Percentiles rank a stretch among this genome's conserved stretches.
Evolutionary conservation across 2,113 vertebrate species (phyloP).

Genomic region (Eclectus roratus): DNA sequence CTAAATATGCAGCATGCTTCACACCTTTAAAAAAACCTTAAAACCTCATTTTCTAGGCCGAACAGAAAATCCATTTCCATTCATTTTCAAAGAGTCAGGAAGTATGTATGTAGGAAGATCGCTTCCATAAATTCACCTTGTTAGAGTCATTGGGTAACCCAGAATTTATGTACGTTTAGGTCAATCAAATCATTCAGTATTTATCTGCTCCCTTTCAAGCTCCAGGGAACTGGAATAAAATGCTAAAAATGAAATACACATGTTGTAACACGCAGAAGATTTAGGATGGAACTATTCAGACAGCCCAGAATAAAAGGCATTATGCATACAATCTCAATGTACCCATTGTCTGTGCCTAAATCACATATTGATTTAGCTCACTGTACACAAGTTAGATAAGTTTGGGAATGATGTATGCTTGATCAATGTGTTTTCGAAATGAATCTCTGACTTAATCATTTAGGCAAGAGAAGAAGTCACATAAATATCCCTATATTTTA

Average conservation of each 20-base stretch:
- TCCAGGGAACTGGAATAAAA: constrained; percentile 3
- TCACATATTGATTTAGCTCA: constrained; percentile 38
- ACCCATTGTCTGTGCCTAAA: neutral
- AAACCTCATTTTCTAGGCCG: neutral
- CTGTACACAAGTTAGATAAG: neutral
- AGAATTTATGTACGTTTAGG: constrained; percentile 45
- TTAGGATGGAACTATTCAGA: constrained; percentile 3
- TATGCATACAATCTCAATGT: neutral
- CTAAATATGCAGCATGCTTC: neutral
- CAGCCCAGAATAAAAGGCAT: constrained; percentile 29
- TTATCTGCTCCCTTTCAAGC: constrained; percentile 27
- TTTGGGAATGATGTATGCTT: neutral
- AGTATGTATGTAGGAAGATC: neutral
- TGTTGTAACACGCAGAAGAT: neutral
- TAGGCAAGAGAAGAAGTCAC: constrained; percentile 11
- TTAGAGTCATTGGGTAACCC: neutral
- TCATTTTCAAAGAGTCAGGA: constrained; percentile 22
- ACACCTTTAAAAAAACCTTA: constrained; percentile 9
- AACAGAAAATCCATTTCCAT: constrained; percentile 58
- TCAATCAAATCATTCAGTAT: constrained; percentile 25
- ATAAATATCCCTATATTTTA: constrained; percentile 36
- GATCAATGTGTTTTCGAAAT: constrained; percentile 32
- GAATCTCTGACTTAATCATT: constrained; percentile 24
- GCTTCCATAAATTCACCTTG: constrained; percentile 29
- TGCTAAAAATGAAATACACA: constrained; percentile 47